Evolutionary conservation across 2,888 invertebrate genomes (phyloP).

Genomic region (Lochmaea capreae): DNA sequence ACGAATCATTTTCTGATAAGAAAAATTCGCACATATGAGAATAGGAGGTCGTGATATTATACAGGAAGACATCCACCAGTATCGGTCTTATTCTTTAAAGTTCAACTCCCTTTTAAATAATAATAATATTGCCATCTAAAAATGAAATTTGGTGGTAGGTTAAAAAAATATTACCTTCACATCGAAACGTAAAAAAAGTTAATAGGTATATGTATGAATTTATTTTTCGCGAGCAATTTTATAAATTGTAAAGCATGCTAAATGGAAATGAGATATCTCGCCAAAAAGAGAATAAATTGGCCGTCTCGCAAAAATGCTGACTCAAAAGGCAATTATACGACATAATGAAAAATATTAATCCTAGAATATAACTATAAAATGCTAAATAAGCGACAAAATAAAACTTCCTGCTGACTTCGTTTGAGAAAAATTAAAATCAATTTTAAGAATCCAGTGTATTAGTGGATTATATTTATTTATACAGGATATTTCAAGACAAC

Average conservation of each 20-base stretch:
- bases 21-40: conserved; percentile 53
- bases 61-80: background rate
- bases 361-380: conserved; percentile 43
- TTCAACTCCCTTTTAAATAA: no score
- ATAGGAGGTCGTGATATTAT: conserved; percentile 27
- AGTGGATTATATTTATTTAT: no score
- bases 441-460: no score
- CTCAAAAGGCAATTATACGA: conserved; percentile 44
- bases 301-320: conserved; percentile 41
- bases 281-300: conserved; percentile 18
- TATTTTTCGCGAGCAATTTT: conserved; percentile 27
- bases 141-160: background rate
- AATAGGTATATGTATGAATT: conserved; percentile 28
- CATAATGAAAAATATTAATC: conserved; percentile 48
- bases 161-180: background rate
- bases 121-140: no score
- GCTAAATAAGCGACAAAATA: conserved; percentile 41
- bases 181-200: background rate
- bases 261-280: conserved; percentile 32
- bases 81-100: background rate
- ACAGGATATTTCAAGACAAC: no score
- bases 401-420: background rate
- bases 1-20: conserved; percentile 59
- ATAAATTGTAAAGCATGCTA: conserved; percentile 34
- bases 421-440: background rate